Conservation (phyloP, 2,113 vertebrate genomes). For the Cololabis saira region DNA sequence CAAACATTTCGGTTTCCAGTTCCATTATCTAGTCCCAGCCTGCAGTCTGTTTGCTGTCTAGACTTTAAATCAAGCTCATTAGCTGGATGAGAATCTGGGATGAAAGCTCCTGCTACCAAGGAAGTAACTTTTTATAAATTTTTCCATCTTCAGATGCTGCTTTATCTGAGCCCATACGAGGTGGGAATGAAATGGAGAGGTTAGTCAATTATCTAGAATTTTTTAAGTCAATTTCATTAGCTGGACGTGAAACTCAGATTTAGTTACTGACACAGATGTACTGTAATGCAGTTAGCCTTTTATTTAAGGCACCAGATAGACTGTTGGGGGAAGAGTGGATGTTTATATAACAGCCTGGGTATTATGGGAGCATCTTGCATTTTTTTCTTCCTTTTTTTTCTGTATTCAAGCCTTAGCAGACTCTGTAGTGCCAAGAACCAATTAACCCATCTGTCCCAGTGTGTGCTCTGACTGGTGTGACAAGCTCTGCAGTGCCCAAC, state of each 20-base stretch:
- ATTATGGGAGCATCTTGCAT: background rate
- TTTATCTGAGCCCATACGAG: background rate
- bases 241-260: background rate
- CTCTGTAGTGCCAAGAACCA: conserved; percentile 49
- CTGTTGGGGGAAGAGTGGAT: background rate
- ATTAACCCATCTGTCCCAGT: conserved; percentile 59
- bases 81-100: conserved; percentile 14
- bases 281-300: background rate
- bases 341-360: conserved; percentile 1
- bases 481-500: conserved; percentile 43
- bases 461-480: conserved; percentile 36
- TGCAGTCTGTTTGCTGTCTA: background rate
- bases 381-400: background rate
- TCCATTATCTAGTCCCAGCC: background rate
- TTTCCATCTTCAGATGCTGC: conserved; percentile 1
- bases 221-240: conserved; percentile 16
- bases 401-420: conserved; percentile 14
- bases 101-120: background rate
- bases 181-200: background rate
- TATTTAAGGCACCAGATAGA: background rate
- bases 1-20: conserved; percentile 14
- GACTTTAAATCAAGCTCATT: conserved; percentile 38
- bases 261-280: background rate
- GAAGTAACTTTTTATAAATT: conserved; percentile 9
- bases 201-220: background rate